Percentiles rank a stretch among this genome's conserved stretches.
Evolutionary conservation across 2,888 invertebrate species (phyloP).

Genomic region (Petrophora chlorosata): DNA sequence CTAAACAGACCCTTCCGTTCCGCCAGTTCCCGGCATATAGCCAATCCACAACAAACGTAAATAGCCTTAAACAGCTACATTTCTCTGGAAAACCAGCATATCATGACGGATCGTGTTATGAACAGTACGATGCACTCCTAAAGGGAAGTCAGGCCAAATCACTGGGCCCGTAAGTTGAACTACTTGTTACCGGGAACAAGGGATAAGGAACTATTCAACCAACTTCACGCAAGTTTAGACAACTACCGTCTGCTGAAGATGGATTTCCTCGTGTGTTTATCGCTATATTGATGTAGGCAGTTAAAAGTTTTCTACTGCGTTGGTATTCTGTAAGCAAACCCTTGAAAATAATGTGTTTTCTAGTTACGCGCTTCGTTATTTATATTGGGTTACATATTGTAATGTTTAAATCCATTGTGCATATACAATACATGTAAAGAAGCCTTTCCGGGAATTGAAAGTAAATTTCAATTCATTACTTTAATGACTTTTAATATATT

Average conservation of each 20-base stretch:
- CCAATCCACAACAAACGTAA: conserved; percentile 6
- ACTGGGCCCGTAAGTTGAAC: conserved; percentile 22
- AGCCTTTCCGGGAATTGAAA: too few relatives aligned
- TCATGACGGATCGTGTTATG: conserved; percentile 35
- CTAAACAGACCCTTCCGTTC: conserved; percentile 8
- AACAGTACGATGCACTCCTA: conserved; percentile 31
- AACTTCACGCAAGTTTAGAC: conserved; percentile 29
- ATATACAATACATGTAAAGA: too few relatives aligned
- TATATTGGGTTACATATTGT: too few relatives aligned
- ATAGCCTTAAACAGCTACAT: conserved; percentile 15
- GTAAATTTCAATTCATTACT: too few relatives aligned
- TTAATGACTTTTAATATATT: too few relatives aligned
- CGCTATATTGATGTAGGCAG: conserved; percentile 29
- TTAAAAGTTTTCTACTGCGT: conserved; percentile 28
- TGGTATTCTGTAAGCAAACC: conserved; percentile 8
- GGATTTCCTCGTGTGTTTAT: conserved; percentile 31
- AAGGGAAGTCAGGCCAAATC: conserved; percentile 31
- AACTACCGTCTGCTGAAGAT: conserved; percentile 29
- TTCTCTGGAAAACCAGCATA: conserved; percentile 26
- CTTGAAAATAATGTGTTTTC: conserved; percentile 22
- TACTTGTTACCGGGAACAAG: conserved; percentile 33
- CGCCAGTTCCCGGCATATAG: conserved; percentile 4
- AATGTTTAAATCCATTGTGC: too few relatives aligned
- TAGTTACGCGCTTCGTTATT: conserved; percentile 15
- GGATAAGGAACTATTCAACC: conserved; percentile 30